Evolutionary conservation across 2,797 vertebrate genomes (phyloP).

Genomic region (Macropus fuliginosus): DNA sequence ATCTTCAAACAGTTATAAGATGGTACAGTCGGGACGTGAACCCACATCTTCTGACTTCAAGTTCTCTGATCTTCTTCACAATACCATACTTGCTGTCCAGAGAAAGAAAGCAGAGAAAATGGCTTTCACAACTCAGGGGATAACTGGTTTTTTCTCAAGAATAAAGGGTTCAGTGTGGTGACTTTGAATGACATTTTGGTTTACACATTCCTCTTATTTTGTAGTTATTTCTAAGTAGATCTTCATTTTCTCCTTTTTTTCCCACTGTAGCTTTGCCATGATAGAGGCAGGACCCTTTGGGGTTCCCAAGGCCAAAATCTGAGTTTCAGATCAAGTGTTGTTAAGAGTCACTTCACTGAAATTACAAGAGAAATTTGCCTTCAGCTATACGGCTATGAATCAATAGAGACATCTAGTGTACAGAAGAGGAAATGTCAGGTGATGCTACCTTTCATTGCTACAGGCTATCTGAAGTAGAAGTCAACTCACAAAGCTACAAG

Average conservation of each 20-base stretch:
- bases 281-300: not conserved
- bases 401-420: conserved; percentile 45
- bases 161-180: not conserved
- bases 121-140: not conserved
- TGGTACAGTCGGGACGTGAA: not conserved
- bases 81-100: not conserved
- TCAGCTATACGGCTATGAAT: not conserved
- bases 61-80: not conserved
- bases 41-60: not conserved
- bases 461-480: not conserved
- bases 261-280: not conserved
- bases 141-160: not conserved
- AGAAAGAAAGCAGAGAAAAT: not conserved
- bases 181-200: not conserved
- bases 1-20: not conserved
- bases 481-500: not conserved
- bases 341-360: rapidly evolving
- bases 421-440: not conserved
- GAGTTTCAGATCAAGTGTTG: not conserved
- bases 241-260: not conserved
- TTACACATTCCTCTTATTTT: not conserved
- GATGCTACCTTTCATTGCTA: not conserved
- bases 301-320: not conserved
- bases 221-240: not conserved
- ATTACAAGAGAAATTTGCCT: not conserved